phyloP scores from a whole-genome alignment of 2,113 vertebrate species.

The Tretioscincus oriximinensis region DNA sequence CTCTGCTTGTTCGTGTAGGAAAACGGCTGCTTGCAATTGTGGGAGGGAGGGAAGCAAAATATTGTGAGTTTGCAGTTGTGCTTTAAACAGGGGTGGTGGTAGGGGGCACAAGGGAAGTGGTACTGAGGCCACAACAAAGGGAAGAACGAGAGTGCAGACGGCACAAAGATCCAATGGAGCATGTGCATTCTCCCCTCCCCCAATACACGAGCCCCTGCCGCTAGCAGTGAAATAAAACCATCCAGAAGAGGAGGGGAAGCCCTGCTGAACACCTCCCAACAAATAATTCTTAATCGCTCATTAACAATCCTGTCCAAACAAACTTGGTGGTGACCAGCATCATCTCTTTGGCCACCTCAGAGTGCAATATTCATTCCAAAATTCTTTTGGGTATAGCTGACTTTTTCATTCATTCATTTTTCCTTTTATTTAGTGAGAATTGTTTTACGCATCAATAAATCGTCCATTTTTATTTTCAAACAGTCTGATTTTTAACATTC shows the following conservation, averaged over 20 bases:
- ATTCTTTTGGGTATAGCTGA: not conserved
- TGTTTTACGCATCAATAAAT: too few relatives aligned
- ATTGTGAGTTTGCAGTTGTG: conserved; percentile 73
- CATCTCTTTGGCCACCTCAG: conserved; percentile 11
- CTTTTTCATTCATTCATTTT: not conserved
- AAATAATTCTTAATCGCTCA: conserved; percentile 19
- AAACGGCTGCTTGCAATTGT: conserved; percentile 59
- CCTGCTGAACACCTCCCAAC: conserved; percentile 55
- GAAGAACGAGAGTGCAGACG: conserved; percentile 40
- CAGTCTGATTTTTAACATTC: too few relatives aligned
- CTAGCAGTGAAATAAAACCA: conserved; percentile 71
- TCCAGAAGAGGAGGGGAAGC: conserved; percentile 58
- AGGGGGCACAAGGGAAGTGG: conserved; percentile 74
- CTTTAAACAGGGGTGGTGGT: conserved; percentile 54
- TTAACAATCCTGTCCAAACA: conserved; percentile 33
- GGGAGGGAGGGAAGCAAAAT: conserved; percentile 67
- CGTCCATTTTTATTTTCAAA: too few relatives aligned
- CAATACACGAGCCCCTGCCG: conserved; percentile 77
- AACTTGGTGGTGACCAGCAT: conserved; percentile 3
- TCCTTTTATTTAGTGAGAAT: too few relatives aligned
- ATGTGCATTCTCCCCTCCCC: conserved; percentile 57
- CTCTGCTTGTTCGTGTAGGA: conserved; percentile 23
- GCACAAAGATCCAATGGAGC: conserved; percentile 70
- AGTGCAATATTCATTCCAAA: not conserved
- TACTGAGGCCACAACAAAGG: conserved; percentile 76